These are phyloP conservation scores for Fabriciana adippe DNA, from an alignment of 2,888 invertebrate genomes.

Conservation along the genomic window DNA sequence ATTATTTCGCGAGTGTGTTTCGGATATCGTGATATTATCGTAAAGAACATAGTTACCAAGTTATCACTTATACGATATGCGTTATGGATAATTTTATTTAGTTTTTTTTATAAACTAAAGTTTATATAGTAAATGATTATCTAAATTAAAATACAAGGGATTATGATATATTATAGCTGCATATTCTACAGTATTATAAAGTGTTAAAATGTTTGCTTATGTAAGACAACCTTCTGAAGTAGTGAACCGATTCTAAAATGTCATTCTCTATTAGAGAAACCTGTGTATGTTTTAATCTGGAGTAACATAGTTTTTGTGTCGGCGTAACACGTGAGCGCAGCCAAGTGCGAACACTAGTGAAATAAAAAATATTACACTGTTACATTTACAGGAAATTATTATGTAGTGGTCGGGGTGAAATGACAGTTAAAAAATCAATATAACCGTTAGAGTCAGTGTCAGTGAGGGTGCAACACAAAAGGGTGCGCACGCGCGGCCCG, in stretches of 20 bases:
- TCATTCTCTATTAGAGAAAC: no score
- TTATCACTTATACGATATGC: slow-evolving; percentile 5
- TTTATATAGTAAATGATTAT: slow-evolving; percentile 4
- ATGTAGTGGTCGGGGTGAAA: slow-evolving; percentile 45
- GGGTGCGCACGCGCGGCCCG: slow-evolving; percentile 63
- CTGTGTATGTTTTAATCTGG: no score
- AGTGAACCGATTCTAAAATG: no score
- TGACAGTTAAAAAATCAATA: slow-evolving; percentile 82
- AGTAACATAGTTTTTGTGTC: no score
- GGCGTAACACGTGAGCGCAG: no score
- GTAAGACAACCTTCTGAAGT: no score
- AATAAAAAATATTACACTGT: slow-evolving; percentile 1
- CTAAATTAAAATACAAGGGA: not conserved
- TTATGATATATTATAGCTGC: no score
- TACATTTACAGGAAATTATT: slow-evolving; percentile 28
- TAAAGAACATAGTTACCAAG: slow-evolving; percentile 6
- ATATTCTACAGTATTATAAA: no score
- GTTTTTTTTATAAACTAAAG: no score
- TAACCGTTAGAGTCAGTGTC: slow-evolving; percentile 72
- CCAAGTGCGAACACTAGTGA: not conserved
- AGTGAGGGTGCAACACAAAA: slow-evolving; percentile 72
- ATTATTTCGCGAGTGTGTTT: slow-evolving; percentile 47
- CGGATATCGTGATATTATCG: slow-evolving; percentile 9
- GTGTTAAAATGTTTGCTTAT: no score
- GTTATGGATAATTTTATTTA: slow-evolving; percentile 6